phyloP scores from a whole-genome alignment of 1,140 invertebrate species.

The Cheumatopsyche charites region DNA sequence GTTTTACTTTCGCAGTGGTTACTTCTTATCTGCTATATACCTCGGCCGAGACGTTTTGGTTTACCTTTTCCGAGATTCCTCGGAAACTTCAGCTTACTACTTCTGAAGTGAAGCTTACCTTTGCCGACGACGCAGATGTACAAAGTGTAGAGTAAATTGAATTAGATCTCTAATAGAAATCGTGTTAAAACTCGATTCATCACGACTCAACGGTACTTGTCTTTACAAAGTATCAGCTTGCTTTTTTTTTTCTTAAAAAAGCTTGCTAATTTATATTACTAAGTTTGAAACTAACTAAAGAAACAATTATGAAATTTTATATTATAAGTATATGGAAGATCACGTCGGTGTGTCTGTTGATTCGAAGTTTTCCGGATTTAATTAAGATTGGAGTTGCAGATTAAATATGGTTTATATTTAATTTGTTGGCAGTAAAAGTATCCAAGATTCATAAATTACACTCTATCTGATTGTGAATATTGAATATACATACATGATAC shows the following conservation, averaged over 20 bases:
- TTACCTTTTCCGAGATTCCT: slow-evolving; percentile 28
- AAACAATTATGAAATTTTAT: no score
- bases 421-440: slow-evolving; percentile 36
- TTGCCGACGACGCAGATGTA: slow-evolving; percentile 4
- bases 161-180: neutral
- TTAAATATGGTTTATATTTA: slow-evolving; percentile 25
- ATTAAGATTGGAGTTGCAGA: slow-evolving; percentile 29
- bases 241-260: no score
- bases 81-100: neutral
- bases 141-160: neutral
- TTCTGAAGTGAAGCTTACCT: neutral
- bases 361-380: slow-evolving; percentile 32
- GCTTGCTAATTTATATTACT: no score
- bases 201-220: neutral
- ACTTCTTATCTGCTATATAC: slow-evolving; percentile 24
- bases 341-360: neutral
- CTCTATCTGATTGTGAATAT: slow-evolving; percentile 34
- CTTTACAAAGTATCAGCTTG: no score
- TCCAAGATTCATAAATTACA: slow-evolving; percentile 35
- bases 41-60: neutral
- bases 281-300: no score
- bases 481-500: slow-evolving; percentile 21
- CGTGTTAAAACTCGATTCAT: slow-evolving; percentile 23
- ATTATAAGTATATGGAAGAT: neutral
- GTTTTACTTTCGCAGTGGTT: slow-evolving; percentile 26